These are phyloP conservation scores for Ispidina picta DNA, from an alignment of 2,797 vertebrate species.

Conservation along the genomic window DNA sequence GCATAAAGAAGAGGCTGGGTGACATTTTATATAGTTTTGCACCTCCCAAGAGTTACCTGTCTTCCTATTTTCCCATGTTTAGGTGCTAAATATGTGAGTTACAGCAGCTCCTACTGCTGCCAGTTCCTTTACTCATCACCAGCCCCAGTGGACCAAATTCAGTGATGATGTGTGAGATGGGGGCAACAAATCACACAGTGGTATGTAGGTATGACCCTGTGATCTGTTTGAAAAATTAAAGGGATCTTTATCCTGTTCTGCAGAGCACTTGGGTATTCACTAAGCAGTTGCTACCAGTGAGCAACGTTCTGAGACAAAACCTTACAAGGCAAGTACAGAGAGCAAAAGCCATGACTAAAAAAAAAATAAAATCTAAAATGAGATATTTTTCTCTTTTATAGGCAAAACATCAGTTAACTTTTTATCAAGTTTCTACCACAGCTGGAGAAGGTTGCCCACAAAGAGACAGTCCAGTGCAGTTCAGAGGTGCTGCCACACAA, in stretches of 20 bases:
- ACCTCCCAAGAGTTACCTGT: not conserved
- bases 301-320: not conserved
- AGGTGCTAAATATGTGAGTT: not conserved
- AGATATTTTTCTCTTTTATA: not conserved
- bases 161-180: not conserved
- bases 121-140: not conserved
- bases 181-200: not conserved
- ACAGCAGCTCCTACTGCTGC: not conserved
- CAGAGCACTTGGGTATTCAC: not conserved
- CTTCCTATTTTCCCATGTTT: not conserved
- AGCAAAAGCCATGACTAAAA: not conserved
- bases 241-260: not conserved
- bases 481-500: not conserved
- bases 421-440: not conserved
- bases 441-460: not conserved
- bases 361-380: not conserved
- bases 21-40: not conserved
- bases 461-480: not conserved
- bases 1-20: not conserved
- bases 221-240: not conserved
- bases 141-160: not conserved
- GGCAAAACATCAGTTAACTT: not conserved
- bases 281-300: not conserved
- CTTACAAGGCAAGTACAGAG: not conserved
- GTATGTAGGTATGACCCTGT: not conserved